Evolutionary conservation across 1,140 invertebrate genomes (phyloP), one percentile per base, ranked within the genome.

Genomic region (Pseudomyrmex flavicornis): DNA sequence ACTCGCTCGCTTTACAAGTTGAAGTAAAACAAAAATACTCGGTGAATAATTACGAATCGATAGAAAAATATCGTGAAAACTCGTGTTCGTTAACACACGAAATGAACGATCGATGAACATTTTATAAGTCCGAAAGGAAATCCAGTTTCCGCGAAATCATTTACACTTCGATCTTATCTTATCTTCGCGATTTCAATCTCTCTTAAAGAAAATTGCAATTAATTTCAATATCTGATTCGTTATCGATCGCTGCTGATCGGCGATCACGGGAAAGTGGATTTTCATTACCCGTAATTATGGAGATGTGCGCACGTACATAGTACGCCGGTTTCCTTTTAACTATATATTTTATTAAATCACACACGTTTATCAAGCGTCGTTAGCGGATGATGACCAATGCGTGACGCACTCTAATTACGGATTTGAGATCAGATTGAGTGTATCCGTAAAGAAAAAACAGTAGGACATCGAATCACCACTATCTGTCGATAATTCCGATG

Each of bases 321-420:
- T 13, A 48, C 35, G 35, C 5, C 5, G 9, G 13, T 59, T 58
- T 70, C 35, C 20, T 52, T 44, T 10, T 46, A 17, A 13, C 12
- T 68, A 17, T 20, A 13, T 7, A 22, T 46, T 17, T 69, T 35
- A 35, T 35, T 17, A 2, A 70, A 58, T 15, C 68, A 58, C 56
- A 44, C 35, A 44, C 35, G 10, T 70, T 44, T 50, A 50, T 69
- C 20, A 65, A 44, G 2, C 13, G 17, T 9, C 75, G 7, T 79
- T 26, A 80, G 50, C 7, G 20, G 15, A 50, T 26, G 10, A 20
- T 22, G 61, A 72, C 35, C 54, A 26, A 61, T 80, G 76, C 75
- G 15, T 69, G 75, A 79, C 52, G 35, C 65, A 35, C 54, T 44
- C 44, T 80, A 80, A 80, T 80, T 80, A 70, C 44, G 62, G 46